Base-by-base conservation (phyloP, 2,797 vertebrate species). In the Champsocephalus esox region DNA sequence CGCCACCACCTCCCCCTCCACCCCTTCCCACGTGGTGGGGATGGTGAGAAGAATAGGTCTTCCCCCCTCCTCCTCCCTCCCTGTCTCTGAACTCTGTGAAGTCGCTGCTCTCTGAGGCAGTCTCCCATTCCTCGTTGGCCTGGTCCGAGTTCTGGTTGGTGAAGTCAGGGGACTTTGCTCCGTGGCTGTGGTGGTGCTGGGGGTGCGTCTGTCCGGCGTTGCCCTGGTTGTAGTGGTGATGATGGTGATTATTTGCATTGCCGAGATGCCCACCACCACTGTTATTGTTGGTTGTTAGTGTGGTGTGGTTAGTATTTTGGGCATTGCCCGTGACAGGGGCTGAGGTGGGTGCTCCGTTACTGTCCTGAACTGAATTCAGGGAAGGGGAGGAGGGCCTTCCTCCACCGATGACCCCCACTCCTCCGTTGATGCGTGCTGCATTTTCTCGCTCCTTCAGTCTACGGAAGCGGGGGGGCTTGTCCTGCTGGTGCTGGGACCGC, bases 61-160 rank as follows among this genome's bases (percentile, higher is more conserved):
- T 94, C 2, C 89, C 67, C 79, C 93, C 83, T 77, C 94, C 77
- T 82, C 94, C 80, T 77, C 93, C 69, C 41, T 95, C 94, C 65
- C 94, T 81, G 72, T 97, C 97, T 66, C 96, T 89, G 85, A 96
- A 96, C 90, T 98, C 97, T 0, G 96, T 96, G 90, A 98, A 98
- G 94, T 98, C 97, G 8, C 97, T 98, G 93, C 97, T 98, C 92
- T 98, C 97, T 0, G 97, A 98, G 0, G 97, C 97, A 0, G 97
- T 98, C 89, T 98, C 97, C 97, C 97, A 98, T 75, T 98, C 97
- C 89, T 98, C 97, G 0, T 98, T 98, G 68, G 97, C 97, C 92
- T 98, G 97, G 89, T 98, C 97, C 0, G 97, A 98, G 94, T 97
- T 98, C 92, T 98, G 97, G 87, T 98, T 98, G 64, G 96, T 97